Evolutionary conservation across 2,888 invertebrate species (phyloP), one percentile per base, ranked within the genome.

Genomic region (Eulithis prunata): DNA sequence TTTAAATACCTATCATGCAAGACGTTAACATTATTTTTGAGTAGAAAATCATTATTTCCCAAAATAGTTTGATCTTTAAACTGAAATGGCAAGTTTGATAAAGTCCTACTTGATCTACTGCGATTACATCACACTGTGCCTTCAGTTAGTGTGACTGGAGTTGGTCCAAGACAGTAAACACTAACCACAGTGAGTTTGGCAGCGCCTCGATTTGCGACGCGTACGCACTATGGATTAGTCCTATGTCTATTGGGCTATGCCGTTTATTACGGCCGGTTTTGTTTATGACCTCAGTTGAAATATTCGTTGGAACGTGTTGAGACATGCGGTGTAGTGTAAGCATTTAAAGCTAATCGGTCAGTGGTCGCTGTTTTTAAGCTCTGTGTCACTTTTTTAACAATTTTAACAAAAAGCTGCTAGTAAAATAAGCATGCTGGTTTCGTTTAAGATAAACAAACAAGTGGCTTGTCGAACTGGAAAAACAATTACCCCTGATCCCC

Each of bases 101-200:
- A 38, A 38, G 38, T 8, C 14, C 28, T 51, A 56, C 32, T 32
- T 32, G 4, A 45, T 13, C 3, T 5, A 12, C 38, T 49, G 32
- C 4, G 10, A 0, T 28, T 10, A 14, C 13, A 13, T 5, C 41
- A 43, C 51, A 52, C 72, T 69, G 59, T 69, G 60, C 1, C 60
- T 12, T 47, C 36, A 63, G 59, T 64, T 57, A 63, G 57, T 49
- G 60, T 61, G 47, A 70, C 71, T 76, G 75, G 75, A 74, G 66
- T 55, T 51, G 51, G 65, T 74, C 75, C 75, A 76, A 75, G 70
- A 71, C 70, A 62, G 68, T 73, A 76, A 74, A 75, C 47, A 53
- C 38, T 52, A 59, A 64, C 51, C 52, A 69, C 69, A 56, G 53
- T 52, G 58, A 61, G 69, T 62, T 76, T 76, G 76, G 75, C 76